A percentile compares a stretch with the other conserved stretches of the same genome.
Conservation (phyloP, 2,888 invertebrate species). For the Galeruca laticollis region DNA sequence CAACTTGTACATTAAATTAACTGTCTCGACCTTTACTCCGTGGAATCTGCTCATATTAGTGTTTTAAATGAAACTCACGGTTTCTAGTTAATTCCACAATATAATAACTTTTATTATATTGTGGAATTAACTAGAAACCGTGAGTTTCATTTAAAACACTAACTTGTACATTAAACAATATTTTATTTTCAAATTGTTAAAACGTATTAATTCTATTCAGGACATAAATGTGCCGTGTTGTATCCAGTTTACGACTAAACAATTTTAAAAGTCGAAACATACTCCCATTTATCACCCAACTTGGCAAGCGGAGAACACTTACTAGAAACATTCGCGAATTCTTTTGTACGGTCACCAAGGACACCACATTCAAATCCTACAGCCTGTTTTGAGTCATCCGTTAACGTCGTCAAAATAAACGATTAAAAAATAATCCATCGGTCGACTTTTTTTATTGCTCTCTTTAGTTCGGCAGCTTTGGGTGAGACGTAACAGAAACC, state of each 20-base stretch:
- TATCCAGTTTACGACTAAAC: neutral
- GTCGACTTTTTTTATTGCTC: neutral
- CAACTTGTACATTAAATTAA: too few relatives aligned
- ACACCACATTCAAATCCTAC: constrained; percentile 9
- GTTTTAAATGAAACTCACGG: too few relatives aligned
- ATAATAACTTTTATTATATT: too few relatives aligned
- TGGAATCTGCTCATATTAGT: too few relatives aligned
- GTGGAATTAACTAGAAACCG: too few relatives aligned
- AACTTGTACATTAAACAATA: too few relatives aligned
- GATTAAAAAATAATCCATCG: constrained; percentile 23
- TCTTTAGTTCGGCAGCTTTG: constrained; percentile 10
- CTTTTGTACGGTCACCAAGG: constrained; percentile 20
- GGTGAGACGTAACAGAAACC: neutral
- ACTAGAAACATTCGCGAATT: constrained; percentile 8
- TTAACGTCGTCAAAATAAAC: constrained; percentile 33
- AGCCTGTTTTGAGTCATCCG: neutral
- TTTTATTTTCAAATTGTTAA: too few relatives aligned
- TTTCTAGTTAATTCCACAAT: too few relatives aligned
- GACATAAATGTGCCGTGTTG: too few relatives aligned
- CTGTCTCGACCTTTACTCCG: too few relatives aligned
- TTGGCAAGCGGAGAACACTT: constrained; percentile 15
- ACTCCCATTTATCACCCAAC: constrained; percentile 16
- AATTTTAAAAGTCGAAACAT: neutral
- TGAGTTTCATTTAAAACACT: too few relatives aligned
- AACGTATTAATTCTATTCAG: too few relatives aligned